These are phyloP conservation scores for Eurosta solidaginis DNA, from an alignment of 1,140 invertebrate species.

Conservation along the genomic window DNA sequence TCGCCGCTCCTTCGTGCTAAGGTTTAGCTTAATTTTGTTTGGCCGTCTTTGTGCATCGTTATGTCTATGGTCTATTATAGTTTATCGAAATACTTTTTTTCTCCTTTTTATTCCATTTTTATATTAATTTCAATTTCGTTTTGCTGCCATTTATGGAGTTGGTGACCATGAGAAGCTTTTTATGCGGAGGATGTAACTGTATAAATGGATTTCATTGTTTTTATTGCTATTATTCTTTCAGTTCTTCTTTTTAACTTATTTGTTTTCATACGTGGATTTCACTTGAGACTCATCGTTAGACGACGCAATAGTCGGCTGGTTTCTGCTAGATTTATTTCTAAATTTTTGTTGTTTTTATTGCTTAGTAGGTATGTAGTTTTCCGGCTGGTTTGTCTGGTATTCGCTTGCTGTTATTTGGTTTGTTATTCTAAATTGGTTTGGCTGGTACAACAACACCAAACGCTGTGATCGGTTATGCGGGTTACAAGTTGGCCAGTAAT, in stretches of 20 bases:
- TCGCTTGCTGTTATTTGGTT: not conserved
- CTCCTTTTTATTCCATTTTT: conserved; percentile 1
- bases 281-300: not conserved
- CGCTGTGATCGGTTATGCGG: not conserved
- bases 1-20: too few species aligned
- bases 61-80: too few species aligned
- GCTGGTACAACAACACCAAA: not conserved
- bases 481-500: not conserved
- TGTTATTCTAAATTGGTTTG: not conserved
- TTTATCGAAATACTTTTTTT: too few species aligned
- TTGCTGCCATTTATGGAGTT: conserved; percentile 15
- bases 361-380: not conserved
- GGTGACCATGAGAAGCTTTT: conserved; percentile 31
- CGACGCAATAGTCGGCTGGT: not conserved
- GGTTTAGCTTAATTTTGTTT: too few species aligned
- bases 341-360: not conserved
- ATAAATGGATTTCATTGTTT: too few species aligned
- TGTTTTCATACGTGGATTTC: not conserved
- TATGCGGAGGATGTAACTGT: conserved; percentile 30
- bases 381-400: conserved; percentile 4
- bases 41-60: too few species aligned
- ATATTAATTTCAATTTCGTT: conserved; percentile 30
- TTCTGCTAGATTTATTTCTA: not conserved
- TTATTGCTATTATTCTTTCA: not conserved
- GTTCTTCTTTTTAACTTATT: too few species aligned